Evolutionary conservation across 2,888 invertebrate species (phyloP), one percentile per base, ranked within the genome.

Genomic region (Agonopterix alstromeriana): DNA sequence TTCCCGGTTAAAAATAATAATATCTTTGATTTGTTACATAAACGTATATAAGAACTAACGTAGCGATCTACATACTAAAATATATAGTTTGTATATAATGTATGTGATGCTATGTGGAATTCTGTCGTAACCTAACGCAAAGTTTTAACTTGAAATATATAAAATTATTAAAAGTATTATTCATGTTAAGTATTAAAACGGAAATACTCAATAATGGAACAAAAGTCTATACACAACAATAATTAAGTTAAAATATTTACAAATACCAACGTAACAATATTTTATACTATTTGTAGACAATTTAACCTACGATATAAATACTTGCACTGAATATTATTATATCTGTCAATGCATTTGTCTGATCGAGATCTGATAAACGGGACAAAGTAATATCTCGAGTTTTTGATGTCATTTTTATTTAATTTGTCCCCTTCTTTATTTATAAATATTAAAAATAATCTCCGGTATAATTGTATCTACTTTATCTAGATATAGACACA

Each of bases 221-320:
- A 73, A 70, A 82, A 75, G 61, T 72, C 76, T 82, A 77, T 81
- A 82, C 81, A 84, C 74, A 84, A 85, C 85, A 83, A 75, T 75
- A 67, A 71, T 63, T 63, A 76, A 65, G 67, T 71, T 81, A 76
- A 77, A 76, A 70, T 76, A 79, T 79, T 60, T 77, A 76, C 75
- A 76, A 69, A 70, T 65, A 70, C 69, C 67, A 80, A 80, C 77
- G 67, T 75, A 80, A 80, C 77, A 75, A 75, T 73, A 70, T 67
- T 56, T 65, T 60, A 60, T 40, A 52, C 57, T 60, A 61, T 57
- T 48, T 58, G 54, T 58, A 49, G 55, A 54, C 48, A 54, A 56
- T 58, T 5, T 63, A 66, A 50, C 48, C 55, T 57, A 59, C 42
- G 36, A 51, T 54, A 54, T 51, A 53, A 54, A 58, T 48, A 50